phyloP scores from a whole-genome alignment of 2,888 invertebrate species.

The Biston betularia region DNA sequence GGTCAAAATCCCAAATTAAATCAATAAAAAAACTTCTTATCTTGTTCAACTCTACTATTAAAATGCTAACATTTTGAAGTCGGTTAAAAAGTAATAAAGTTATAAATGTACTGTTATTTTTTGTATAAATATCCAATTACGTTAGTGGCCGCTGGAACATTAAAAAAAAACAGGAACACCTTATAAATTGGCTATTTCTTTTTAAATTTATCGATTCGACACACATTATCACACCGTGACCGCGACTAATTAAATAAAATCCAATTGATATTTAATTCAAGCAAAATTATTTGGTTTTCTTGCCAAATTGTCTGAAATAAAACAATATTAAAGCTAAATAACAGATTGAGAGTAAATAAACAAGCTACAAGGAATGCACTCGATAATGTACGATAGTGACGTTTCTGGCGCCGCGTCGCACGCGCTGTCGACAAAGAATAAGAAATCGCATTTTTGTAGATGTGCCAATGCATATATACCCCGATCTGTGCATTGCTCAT shows the following conservation, averaged over 20 bases:
- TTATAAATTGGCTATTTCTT: neutral
- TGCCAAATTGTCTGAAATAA: slow-evolving; percentile 30
- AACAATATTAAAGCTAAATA: slow-evolving; percentile 41
- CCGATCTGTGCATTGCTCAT: neutral
- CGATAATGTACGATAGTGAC: slow-evolving; percentile 41
- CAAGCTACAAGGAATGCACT: slow-evolving; percentile 41
- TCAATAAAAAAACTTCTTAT: too few relatives aligned
- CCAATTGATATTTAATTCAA: neutral
- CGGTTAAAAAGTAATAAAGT: too few relatives aligned
- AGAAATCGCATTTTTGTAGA: slow-evolving; percentile 39
- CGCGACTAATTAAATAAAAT: neutral
- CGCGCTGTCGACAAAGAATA: slow-evolving; percentile 36
- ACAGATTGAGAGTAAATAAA: slow-evolving; percentile 38
- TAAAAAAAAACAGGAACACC: too few relatives aligned
- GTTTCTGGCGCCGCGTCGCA: slow-evolving; percentile 34
- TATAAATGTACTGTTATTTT: too few relatives aligned
- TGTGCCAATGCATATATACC: slow-evolving; percentile 23
- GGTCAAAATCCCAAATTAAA: too few relatives aligned
- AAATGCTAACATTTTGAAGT: too few relatives aligned
- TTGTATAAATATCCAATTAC: too few relatives aligned
- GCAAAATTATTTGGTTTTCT: slow-evolving; percentile 8
- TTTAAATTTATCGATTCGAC: neutral
- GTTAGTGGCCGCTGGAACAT: too few relatives aligned
- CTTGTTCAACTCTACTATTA: too few relatives aligned
- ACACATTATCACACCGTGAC: neutral